Conservation (phyloP, 2,113 vertebrate species). For the Hemichromis elongatus region DNA sequence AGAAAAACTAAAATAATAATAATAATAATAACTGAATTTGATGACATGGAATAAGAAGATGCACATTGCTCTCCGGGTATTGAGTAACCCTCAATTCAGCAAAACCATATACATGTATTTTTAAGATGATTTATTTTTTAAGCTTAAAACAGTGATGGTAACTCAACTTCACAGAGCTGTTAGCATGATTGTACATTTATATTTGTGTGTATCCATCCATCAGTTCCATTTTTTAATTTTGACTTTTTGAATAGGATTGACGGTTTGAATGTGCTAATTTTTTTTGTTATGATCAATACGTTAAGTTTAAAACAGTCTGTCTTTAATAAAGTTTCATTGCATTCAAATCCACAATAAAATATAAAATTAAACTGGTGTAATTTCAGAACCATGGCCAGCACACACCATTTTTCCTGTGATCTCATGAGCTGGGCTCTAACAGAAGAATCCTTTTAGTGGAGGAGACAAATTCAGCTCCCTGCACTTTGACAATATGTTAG, state of each 20-base stretch:
- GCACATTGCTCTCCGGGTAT: background rate
- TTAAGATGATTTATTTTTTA: background rate
- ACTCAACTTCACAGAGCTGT: background rate
- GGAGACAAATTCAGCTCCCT: background rate
- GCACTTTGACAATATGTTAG: background rate
- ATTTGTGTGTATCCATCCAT: too few species aligned
- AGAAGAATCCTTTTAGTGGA: background rate
- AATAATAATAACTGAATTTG: background rate
- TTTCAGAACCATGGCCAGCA: background rate
- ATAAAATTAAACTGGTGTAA: background rate
- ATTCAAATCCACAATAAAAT: background rate
- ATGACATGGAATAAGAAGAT: fast-evolving
- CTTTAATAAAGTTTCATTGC: background rate
- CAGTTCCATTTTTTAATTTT: background rate
- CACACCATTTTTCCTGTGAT: background rate
- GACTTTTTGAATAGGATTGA: background rate
- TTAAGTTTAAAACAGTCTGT: background rate
- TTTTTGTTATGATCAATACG: background rate
- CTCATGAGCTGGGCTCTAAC: background rate
- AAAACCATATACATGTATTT: background rate
- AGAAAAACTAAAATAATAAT: background rate
- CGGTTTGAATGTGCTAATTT: background rate
- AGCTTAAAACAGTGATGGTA: too few species aligned
- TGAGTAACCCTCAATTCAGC: background rate
- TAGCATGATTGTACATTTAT: too few species aligned